These are phyloP conservation scores for Desmophyllum pertusum DNA, from an alignment of 92 coral and sea anemone genomes.

Conservation along the genomic window DNA sequence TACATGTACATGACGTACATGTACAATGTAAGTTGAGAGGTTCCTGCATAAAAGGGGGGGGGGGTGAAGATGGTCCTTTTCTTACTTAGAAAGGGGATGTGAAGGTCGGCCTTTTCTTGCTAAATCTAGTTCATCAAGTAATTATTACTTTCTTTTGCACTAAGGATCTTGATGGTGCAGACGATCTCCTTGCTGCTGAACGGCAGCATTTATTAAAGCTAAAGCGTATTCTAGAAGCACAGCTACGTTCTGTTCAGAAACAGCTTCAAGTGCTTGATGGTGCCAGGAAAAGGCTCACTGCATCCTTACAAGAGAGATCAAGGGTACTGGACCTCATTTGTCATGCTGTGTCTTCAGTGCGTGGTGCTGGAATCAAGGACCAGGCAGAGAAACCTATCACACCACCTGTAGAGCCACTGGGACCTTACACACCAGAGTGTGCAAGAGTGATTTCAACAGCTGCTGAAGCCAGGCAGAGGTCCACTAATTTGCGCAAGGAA, in stretches of 20 bases:
- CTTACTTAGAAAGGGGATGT: no score
- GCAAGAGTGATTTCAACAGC: slow-evolving; percentile 91
- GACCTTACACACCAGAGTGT: slow-evolving; percentile 99
- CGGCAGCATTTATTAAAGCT: slow-evolving; percentile 85
- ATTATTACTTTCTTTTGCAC: not conserved
- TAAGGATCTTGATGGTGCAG: slow-evolving; percentile 95
- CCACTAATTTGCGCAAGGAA: slow-evolving; percentile 80
- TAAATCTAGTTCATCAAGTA: not conserved
- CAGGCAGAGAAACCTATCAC: slow-evolving; percentile 92
- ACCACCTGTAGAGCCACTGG: slow-evolving; percentile 93
- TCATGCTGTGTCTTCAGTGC: slow-evolving; percentile 95
- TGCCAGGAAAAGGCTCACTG: slow-evolving; percentile 81
- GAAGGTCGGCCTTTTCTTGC: no score
- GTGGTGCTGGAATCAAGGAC: slow-evolving; percentile 94
- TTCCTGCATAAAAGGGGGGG: no score
- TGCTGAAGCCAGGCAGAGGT: slow-evolving; percentile 88
- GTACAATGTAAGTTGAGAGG: no score
- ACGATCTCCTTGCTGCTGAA: slow-evolving; percentile 87
- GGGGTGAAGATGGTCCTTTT: no score
- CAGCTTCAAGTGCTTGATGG: slow-evolving; percentile 97
- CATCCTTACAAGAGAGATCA: slow-evolving; percentile 89
- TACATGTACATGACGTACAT: no score
- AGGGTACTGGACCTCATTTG: slow-evolving; percentile 93
- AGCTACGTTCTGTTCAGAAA: slow-evolving; percentile 94
- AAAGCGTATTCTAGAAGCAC: slow-evolving; percentile 91